These are phyloP conservation scores for Caenorhabditis plicata DNA, from an alignment of 2,888 invertebrate genomes.

Conservation along the genomic window DNA sequence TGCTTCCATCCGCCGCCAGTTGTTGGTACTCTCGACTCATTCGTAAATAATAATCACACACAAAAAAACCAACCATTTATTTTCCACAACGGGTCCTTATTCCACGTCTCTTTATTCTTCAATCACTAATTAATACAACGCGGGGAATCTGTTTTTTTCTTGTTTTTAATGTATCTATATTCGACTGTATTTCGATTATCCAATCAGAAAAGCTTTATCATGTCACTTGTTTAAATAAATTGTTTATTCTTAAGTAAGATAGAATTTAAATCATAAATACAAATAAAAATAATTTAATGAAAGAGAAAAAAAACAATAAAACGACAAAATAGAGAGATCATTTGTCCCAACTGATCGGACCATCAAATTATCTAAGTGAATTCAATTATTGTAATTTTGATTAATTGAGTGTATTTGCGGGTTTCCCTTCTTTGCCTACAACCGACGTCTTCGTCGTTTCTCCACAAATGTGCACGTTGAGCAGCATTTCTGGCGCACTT, in stretches of 20 bases:
- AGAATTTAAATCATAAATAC: not conserved
- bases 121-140: not conserved
- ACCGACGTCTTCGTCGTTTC: no score
- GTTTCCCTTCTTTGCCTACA: no score
- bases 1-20: slow-evolving; percentile 57
- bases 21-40: slow-evolving; percentile 58
- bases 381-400: no score
- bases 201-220: not conserved
- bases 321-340: slow-evolving; percentile 1
- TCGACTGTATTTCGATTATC: not conserved
- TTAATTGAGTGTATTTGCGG: no score
- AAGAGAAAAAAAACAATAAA: not conserved
- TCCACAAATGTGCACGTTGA: slow-evolving; percentile 48
- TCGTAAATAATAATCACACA: slow-evolving; percentile 43
- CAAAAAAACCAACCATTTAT: not conserved
- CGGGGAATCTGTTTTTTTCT: not conserved
- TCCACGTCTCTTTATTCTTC: not conserved
- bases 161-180: no score
- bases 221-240: no score
- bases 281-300: not conserved
- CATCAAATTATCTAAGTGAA: no score
- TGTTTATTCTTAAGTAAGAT: no score
- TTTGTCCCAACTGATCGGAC: no score
- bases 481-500: slow-evolving; percentile 57
- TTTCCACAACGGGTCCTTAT: not conserved